Conservation (phyloP, 2,888 invertebrate species). For the Andrena haemorrhoa region DNA sequence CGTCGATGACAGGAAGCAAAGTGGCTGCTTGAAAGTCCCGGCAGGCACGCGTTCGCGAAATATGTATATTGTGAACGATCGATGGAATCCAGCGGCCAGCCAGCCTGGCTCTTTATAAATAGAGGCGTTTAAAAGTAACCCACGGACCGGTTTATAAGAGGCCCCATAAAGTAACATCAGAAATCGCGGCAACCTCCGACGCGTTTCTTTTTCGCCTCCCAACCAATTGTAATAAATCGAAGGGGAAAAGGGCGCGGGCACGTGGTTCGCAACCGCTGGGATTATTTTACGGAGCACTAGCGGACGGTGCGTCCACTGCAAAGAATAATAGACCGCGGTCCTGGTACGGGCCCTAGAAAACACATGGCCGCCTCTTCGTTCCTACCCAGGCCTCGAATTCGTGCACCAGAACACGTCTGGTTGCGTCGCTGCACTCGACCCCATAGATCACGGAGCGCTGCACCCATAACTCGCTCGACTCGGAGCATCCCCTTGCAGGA, state of each 20-base stretch:
- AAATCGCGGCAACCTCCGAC: slow-evolving; percentile 10
- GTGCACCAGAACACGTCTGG: slow-evolving; percentile 56
- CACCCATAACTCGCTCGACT: slow-evolving; percentile 14
- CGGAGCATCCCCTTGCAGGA: not conserved
- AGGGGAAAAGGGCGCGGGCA: slow-evolving; percentile 14
- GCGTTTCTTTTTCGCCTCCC: slow-evolving; percentile 22
- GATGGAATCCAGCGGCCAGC: slow-evolving; percentile 10
- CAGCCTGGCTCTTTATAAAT: slow-evolving; percentile 43
- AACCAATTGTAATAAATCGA: slow-evolving; percentile 58
- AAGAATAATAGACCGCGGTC: slow-evolving; percentile 54
- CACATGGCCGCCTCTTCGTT: slow-evolving; percentile 53
- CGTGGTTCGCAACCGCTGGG: slow-evolving; percentile 2
- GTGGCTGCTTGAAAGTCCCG: not conserved
- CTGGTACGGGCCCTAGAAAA: slow-evolving; percentile 36
- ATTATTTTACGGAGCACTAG: slow-evolving; percentile 42
- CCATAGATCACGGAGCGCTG: slow-evolving; percentile 38
- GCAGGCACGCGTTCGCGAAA: slow-evolving; percentile 16
- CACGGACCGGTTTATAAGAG: slow-evolving; percentile 48
- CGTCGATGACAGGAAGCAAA: too few species aligned
- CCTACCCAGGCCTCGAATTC: slow-evolving; percentile 17
- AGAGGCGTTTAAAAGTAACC: slow-evolving; percentile 55
- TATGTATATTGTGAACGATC: slow-evolving; percentile 22
- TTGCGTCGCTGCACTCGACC: slow-evolving; percentile 47
- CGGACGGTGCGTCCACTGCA: slow-evolving; percentile 17
- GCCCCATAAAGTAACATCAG: slow-evolving; percentile 49